A percentile compares a stretch with the other conserved stretches of the same genome.
These are phyloP conservation scores for Callorhinus ursinus DNA, from an alignment of 2,113 vertebrate genomes.

Conservation along the genomic window DNA sequence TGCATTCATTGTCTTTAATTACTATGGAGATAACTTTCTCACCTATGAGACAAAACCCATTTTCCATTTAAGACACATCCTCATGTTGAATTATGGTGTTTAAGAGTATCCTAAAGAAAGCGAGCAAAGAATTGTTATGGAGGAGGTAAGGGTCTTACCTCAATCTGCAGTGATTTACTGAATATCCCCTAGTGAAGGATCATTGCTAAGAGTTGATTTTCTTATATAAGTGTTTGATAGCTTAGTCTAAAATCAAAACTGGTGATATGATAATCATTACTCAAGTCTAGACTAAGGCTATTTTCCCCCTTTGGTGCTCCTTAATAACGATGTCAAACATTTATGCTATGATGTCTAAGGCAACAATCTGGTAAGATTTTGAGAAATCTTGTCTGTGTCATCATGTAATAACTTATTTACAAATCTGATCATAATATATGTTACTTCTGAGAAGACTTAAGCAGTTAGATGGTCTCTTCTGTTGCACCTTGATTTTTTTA, in stretches of 20 bases:
- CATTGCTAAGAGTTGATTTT: not conserved
- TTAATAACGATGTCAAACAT: not conserved
- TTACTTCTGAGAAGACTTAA: not conserved
- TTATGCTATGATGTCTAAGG: not conserved
- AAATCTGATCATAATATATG: not conserved
- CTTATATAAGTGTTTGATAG: not conserved
- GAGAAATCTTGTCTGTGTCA: not conserved
- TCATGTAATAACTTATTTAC: not conserved
- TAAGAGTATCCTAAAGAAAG: not conserved
- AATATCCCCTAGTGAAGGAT: not conserved
- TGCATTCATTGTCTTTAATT: not conserved
- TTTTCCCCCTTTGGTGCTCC: not conserved
- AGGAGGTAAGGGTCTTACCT: not conserved
- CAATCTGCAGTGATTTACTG: not conserved
- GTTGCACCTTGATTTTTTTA: not conserved
- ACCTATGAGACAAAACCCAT: not conserved
- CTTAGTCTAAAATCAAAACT: not conserved
- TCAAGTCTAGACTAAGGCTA: not conserved
- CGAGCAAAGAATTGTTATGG: not conserved
- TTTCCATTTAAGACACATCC: not conserved
- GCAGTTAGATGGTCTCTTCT: not conserved
- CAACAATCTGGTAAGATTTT: not conserved
- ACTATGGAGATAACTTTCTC: not conserved
- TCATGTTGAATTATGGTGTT: not conserved
- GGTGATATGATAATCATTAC: not conserved